Evolutionary conservation across 2,113 vertebrate genomes (phyloP), one percentile per base, ranked within the genome.

Genomic region (Dromaius novaehollandiae): DNA sequence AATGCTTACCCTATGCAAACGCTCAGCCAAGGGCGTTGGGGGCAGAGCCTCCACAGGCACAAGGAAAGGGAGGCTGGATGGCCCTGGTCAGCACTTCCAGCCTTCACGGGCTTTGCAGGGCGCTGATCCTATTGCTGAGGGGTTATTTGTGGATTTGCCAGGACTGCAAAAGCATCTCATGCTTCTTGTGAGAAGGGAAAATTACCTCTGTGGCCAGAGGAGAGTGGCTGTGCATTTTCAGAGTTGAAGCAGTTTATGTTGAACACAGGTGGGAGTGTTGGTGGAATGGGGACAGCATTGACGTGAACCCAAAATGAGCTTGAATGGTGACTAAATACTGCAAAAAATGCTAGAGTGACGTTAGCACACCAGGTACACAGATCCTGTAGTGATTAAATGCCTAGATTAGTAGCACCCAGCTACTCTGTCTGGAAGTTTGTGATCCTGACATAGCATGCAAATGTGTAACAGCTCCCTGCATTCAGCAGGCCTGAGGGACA

Each of bases 31-130:
- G 14, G 60, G 19, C 1, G 4, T 51, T 18, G n/a, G 21, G 34
- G 22, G 36, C 20, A 44, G 30, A 0, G 6, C 22, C 71, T 69
- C 21, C 30, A 73, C 48, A 2, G 2, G 0, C 3, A 22, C 1
- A 7, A 94, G 61, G 22, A 32, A 76, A 79, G 34, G 60, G 44
- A 93, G 50, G 42, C 12, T 15, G 50, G 36, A 38, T 0, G 1
- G 51, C n/a, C 14, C 34, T 24, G 34, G 61, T 26, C 75, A 88
- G 75, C 25, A 38, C 55, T 58, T 11, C 14, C 20, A 51, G 50
- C 66, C 32, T 58, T 21, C n/a, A 32, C 5, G 20, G 38, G 25
- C 19, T 40, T 25, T 55, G 19, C 1, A 9, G 56, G 74, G 26
- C 61, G 46, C 42, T 4, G 11, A 12, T 78, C 25, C 75, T 56